Base-by-base conservation (phyloP, 53 echinoderm and acorn worm species). In the Antedon mediterranea region DNA sequence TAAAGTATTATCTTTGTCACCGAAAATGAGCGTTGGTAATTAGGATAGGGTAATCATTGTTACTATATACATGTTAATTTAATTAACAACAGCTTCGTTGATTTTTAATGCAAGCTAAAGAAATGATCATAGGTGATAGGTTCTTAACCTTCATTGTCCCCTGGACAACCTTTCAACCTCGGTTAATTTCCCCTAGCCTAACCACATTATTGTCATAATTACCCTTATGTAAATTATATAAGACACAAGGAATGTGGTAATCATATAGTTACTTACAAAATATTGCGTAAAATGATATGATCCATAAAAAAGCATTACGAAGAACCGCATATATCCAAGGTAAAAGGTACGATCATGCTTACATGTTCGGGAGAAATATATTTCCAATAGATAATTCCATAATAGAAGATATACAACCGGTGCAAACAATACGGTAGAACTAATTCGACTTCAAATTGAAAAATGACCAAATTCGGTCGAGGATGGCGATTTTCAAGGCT, bases 201-300 rank as follows among this genome's bases (percentile, higher is more conserved):
- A 57, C 57, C 57, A 57, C 57, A 57, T 57, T 57, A 57, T 57
- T 57, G 57, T 57, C 57, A 57, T 57, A 57, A 57, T 57, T 57
- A 57, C 57, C 57, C 9, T 57, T 11, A 57, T 57, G 57, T 57
- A 57, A 57, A 57, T 57, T 57, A 57, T 57, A 57, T 57, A 57
- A 5, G 23, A 57, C 57, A 57, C 57, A 41, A 13, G 41, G 5
- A 41, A 41, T 41, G 41, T 41, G 13, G 5, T 41, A 41, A 41
- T 41, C 41, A 57, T 18, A 57, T 57, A 57, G 11, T 18, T 57
- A 57, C 57, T 57, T 57, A 57, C 57, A 57, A 57, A 15, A 57
- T 57, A 11, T 57, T 57, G 57, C 23, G 41, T 41, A 13, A 41
- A 41, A 23, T 57, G 57, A 57, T 57, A 57, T 57, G 57, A 57